These are phyloP conservation scores for Gryllus bimaculatus DNA, from an alignment of 1,140 invertebrate genomes.

Conservation along the genomic window DNA sequence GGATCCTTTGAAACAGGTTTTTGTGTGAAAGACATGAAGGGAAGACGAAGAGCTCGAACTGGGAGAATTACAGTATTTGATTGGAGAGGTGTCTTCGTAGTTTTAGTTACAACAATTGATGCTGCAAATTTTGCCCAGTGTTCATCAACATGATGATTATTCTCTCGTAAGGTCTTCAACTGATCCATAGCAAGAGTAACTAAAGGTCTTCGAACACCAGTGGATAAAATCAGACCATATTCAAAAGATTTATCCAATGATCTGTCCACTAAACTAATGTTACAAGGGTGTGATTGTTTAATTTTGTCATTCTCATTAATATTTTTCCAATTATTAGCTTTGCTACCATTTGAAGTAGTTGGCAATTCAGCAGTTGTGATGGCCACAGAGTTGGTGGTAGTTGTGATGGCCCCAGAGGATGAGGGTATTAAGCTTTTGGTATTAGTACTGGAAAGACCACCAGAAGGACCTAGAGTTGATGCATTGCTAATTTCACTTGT, in stretches of 20 bases:
- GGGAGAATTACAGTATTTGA: constrained; percentile 3
- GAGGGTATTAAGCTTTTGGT: no score
- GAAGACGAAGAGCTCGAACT: background rate
- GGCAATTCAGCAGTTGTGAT: no score
- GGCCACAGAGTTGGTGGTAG: no score
- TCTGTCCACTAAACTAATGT: background rate
- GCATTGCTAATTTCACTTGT: no score
- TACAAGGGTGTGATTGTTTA: no score
- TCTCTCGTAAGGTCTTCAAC: constrained; percentile 21
- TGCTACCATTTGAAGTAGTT: no score
- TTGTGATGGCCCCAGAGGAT: no score
- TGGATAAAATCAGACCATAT: constrained; percentile 29
- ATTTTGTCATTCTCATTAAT: no score
- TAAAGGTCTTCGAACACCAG: constrained; percentile 30
- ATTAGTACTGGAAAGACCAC: no score
- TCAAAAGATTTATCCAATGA: background rate
- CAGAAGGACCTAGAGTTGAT: no score
- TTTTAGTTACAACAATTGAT: constrained; percentile 25
- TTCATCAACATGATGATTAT: constrained; percentile 26
- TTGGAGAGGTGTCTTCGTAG: background rate
- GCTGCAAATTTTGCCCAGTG: constrained; percentile 34
- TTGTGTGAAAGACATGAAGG: background rate
- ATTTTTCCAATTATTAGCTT: no score
- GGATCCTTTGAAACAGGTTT: background rate
- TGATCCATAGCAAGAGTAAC: constrained; percentile 25